Evolutionary conservation across 2,113 vertebrate species (phyloP), one percentile per base, ranked within the genome.

Genomic region (Sphyrna mokarran): DNA sequence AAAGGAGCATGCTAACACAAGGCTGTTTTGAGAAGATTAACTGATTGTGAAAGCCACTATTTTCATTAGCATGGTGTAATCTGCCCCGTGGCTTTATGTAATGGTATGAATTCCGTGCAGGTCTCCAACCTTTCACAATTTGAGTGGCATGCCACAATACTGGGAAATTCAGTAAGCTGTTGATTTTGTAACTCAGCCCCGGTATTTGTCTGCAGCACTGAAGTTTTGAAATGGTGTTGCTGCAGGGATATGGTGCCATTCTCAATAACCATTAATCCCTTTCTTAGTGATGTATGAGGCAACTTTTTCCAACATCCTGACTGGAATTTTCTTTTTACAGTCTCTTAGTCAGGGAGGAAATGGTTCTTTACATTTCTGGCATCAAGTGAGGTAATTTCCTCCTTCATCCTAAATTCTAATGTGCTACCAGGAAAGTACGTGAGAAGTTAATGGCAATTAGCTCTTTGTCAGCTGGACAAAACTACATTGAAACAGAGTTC

Each of bases 261-360:
- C 61, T n/a, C 89, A 68, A 93, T 93, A 37, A 37, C 66, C 61
- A 22, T 93, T 93, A 66, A 63, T 66, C 33, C n/a, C n/a, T 93
- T n/a, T 8, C 29, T 93, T 66, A 22, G 61, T 68, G 37, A 66
- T 13, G 40, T 83, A 90, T 90, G 87, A 90, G 54, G 87, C 26
- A 61, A 90, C 40, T 18, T 22, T 95, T 72, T 95, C 94, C 94
- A 95, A 76, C 43, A 95, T 72, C 43, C 94, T 95, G 20, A 94
- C 37, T 48, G 40, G 69, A 95, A 66, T 37, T 93, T 95, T 72
- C 23, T 95, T 95, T 83, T 72, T 54, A 95, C 68, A 43, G 43
- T 48, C 4, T 10, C 63, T 66, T 93, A 68, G 66, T 23, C 40
- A 76, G 94, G 69, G 26, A 72, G 94, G 94, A 95, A 95, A 95